Percentiles rank a stretch among this genome's conserved stretches.
phyloP scores from a whole-genome alignment of 2,113 vertebrate genomes.

The Terrapene triunguis region DNA sequence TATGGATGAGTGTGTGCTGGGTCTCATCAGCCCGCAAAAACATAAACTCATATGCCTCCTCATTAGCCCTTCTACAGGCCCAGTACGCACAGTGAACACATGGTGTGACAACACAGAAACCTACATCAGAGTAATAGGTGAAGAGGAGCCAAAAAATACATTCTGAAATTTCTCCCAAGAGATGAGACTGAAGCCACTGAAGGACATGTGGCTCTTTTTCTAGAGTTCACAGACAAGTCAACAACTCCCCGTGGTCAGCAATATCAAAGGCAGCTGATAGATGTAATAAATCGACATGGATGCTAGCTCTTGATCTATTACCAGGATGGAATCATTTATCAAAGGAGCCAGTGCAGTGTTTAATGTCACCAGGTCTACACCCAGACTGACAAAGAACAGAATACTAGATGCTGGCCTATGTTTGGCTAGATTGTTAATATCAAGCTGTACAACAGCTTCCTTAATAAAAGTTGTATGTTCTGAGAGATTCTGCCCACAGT shows the following conservation, averaged over 20 bases:
- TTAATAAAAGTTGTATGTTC: not conserved
- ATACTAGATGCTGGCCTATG: not conserved
- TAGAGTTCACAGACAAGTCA: not conserved
- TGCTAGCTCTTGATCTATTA: not conserved
- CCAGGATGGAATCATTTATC: not conserved
- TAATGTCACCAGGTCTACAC: not conserved
- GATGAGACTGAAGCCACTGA: not conserved
- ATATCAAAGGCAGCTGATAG: not conserved
- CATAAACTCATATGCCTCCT: not conserved
- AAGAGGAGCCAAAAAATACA: not conserved
- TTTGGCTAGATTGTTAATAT: not conserved
- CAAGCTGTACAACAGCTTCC: not conserved
- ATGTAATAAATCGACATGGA: fast-evolving
- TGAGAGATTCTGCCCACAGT: not conserved
- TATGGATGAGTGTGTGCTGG: not conserved
- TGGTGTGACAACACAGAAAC: not conserved
- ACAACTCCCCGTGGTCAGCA: not conserved
- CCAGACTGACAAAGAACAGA: not conserved
- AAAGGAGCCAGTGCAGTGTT: not conserved
- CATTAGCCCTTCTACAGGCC: not conserved
- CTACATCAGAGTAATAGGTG: not conserved
- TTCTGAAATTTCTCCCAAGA: not conserved
- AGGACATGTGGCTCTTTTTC: not conserved
- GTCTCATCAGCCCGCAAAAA: not conserved
- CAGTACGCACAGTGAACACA: not conserved